Evolutionary conservation across 2,888 invertebrate genomes (phyloP), one percentile per base, ranked within the genome.

Genomic region (Exocentrus adspersus): DNA sequence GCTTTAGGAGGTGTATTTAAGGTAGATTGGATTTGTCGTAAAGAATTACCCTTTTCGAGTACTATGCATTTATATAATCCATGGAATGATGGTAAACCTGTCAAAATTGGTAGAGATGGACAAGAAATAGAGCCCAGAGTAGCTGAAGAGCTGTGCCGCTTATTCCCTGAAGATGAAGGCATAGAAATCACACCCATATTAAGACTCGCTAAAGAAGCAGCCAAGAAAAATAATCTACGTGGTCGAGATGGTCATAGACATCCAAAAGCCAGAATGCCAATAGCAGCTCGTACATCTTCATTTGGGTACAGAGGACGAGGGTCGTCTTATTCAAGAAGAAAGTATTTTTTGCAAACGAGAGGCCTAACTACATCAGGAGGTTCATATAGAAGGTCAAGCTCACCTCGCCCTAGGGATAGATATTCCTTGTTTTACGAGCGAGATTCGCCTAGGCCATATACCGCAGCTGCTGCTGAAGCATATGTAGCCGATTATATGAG

Each of bases 41-140:
- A 95, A 77, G 98, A 98, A 81, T 85, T 98, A 67, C 91, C 96
- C 1, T 98, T 98, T 78, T 92, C 91, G 72, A 92, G 92, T 78
- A 97, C 97, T 1, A 88, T 93, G 74, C 97, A 98, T 82, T 85
- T 98, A 65, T 95, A 95, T 79, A 98, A 98, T 85, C 92, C 95
- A 3, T 98, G 97, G 97, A 98, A 98, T 85, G 97, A 98, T 80
- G 95, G 96, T 46, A 97, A 97, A 84, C 97, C 97, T 61, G 98
- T 98, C 0, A 98, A 98, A 87, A 98, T 98, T 77, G 98, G 97
- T n/a, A 88, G 98, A 68, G 98, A 98, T 85, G 98, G 98, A 0
- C 93, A 98, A 87, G 98, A 98, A 87, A 95, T 98, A 72, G 98
- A 98, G 81, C 97, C 97, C 1, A 90, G 93, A 81, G 94, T 96